Percentiles rank a stretch among this genome's conserved stretches.
phyloP scores from a whole-genome alignment of 2,797 vertebrate genomes.

The Coregonus ussuriensis region DNA sequence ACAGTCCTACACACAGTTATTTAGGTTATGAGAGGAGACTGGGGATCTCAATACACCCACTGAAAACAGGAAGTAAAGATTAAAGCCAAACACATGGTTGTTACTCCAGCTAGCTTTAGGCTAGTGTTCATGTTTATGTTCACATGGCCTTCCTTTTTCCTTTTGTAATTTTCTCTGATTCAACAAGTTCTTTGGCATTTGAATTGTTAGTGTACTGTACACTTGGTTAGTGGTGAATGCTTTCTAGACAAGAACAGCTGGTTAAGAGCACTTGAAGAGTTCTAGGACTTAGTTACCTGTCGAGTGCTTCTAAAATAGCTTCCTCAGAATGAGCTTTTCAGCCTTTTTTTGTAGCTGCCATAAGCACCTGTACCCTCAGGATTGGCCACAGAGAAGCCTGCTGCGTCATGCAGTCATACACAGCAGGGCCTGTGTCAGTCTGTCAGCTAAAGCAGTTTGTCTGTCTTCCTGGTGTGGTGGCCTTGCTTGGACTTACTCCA shows the following conservation, averaged over 20 bases:
- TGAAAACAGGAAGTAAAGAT: constrained; percentile 12
- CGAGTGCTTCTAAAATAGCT: constrained; percentile 38
- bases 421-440: constrained; percentile 39
- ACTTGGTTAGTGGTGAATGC: background rate
- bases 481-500: constrained; percentile 30
- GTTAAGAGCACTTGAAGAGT: constrained; percentile 37
- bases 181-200: background rate
- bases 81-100: background rate
- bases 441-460: constrained; percentile 53
- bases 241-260: background rate
- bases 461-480: constrained; percentile 11
- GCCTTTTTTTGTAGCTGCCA: constrained; percentile 68
- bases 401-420: constrained; percentile 28
- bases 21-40: background rate
- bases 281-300: constrained; percentile 39
- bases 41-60: background rate
- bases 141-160: background rate
- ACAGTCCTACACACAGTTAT: background rate
- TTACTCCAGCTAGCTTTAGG: background rate
- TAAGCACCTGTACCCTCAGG: constrained; percentile 58
- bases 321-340: constrained; percentile 43
- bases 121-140: background rate
- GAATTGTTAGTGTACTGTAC: background rate
- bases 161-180: background rate
- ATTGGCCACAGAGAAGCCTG: constrained; percentile 31